Percentiles rank a stretch among this genome's conserved stretches.
These are phyloP conservation scores for Cactoblastis cactorum DNA, from an alignment of 2,888 invertebrate species.

Conservation along the genomic window DNA sequence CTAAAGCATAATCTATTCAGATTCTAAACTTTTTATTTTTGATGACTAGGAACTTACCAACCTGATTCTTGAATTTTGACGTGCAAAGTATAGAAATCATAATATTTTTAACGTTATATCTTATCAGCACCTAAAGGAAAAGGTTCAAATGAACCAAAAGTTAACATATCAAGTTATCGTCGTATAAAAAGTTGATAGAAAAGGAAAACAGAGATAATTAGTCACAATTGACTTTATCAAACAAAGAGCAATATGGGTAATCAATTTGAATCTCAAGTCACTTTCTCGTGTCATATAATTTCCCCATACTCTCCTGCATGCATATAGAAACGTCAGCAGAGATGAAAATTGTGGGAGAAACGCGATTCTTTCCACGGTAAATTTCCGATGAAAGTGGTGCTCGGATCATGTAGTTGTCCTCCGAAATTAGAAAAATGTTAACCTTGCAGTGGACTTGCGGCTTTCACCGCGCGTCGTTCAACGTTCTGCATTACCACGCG, in stretches of 20 bases:
- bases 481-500: conserved; percentile 54
- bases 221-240: background rate
- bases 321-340: conserved; percentile 17
- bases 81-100: too few relatives aligned
- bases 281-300: conserved; percentile 10
- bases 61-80: too few relatives aligned
- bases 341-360: conserved; percentile 40
- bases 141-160: too few relatives aligned
- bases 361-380: conserved; percentile 57
- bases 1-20: too few relatives aligned
- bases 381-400: conserved; percentile 66
- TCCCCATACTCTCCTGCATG: conserved; percentile 15
- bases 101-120: too few relatives aligned
- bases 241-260: background rate
- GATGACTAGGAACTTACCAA: too few relatives aligned
- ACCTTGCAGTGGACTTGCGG: conserved; percentile 68
- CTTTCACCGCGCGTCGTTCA: conserved; percentile 62
- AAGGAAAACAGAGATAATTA: background rate
- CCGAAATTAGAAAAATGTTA: conserved; percentile 73
- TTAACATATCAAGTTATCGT: too few relatives aligned
- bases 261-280: background rate
- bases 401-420: conserved; percentile 46
- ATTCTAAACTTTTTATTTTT: too few relatives aligned
- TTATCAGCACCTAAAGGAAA: too few relatives aligned
- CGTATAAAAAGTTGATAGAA: background rate